These are phyloP conservation scores for Peromyscus nudipes DNA, from an alignment of 2,797 vertebrate species.

Conservation along the genomic window DNA sequence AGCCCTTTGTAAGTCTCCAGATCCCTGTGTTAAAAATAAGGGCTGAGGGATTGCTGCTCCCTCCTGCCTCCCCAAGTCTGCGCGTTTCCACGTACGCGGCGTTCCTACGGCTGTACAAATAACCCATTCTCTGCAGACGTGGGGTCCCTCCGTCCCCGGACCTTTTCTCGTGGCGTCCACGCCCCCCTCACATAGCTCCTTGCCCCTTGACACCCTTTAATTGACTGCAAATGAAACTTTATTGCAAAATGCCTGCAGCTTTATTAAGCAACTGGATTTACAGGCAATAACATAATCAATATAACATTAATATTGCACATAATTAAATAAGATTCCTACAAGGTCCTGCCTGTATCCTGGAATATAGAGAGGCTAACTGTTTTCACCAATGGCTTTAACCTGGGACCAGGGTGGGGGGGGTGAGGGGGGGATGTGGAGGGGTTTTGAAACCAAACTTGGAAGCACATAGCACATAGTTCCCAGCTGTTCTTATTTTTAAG, in stretches of 20 bases:
- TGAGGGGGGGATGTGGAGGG: background rate
- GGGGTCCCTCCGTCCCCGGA: slow-evolving; percentile 58
- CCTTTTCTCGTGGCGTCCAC: slow-evolving; percentile 34
- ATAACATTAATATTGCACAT: slow-evolving; percentile 88
- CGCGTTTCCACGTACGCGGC: background rate
- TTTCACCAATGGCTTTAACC: slow-evolving; percentile 63
- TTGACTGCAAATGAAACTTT: slow-evolving; percentile 87
- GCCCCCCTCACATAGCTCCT: slow-evolving; percentile 55
- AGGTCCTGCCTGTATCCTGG: slow-evolving; percentile 82
- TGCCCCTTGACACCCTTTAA: slow-evolving; percentile 85
- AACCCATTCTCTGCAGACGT: background rate
- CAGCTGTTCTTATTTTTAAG: slow-evolving; percentile 10
- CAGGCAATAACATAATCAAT: slow-evolving; percentile 90
- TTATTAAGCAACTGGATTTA: slow-evolving; percentile 89
- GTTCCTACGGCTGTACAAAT: background rate
- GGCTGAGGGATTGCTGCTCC: background rate
- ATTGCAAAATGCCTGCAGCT: slow-evolving; percentile 86
- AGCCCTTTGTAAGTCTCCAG: slow-evolving; percentile 78
- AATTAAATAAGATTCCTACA: slow-evolving; percentile 87
- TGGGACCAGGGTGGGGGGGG: background rate
- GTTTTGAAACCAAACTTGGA: slow-evolving; percentile 56
- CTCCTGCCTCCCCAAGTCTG: background rate
- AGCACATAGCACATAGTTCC: slow-evolving; percentile 36
- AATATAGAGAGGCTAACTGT: slow-evolving; percentile 83
- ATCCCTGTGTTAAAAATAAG: slow-evolving; percentile 78